Percentiles rank a stretch among this genome's conserved stretches.
Evolutionary conservation across 2,797 vertebrate genomes (phyloP).

Genomic region (Hypotaenidia philippensis): DNA sequence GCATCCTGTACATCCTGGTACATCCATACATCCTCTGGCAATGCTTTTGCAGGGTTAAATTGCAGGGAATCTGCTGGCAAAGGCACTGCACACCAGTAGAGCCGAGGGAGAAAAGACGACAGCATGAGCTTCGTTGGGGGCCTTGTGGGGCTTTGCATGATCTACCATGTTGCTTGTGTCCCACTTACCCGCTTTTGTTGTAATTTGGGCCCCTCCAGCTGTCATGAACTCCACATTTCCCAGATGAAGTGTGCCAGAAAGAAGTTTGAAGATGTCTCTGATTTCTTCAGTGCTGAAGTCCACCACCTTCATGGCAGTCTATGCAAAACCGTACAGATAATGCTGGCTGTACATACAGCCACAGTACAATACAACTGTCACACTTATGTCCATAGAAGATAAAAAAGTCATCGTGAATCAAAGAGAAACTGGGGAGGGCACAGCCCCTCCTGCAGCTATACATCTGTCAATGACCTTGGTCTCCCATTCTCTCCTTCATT

Average conservation of each 20-base stretch:
- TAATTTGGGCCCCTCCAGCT: constrained; percentile 91
- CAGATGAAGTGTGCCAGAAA: constrained; percentile 91
- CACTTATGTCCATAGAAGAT: neutral
- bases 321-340: constrained; percentile 44
- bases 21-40: neutral
- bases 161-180: neutral
- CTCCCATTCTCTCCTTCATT: neutral
- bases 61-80: neutral
- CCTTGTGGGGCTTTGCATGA: neutral
- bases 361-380: neutral
- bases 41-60: neutral
- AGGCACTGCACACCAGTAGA: neutral
- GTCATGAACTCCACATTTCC: constrained; percentile 95
- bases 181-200: constrained; percentile 87
- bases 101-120: neutral
- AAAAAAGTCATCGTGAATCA: neutral
- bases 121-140: neutral
- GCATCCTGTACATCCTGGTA: too few relatives aligned
- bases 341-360: neutral
- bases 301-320: constrained; percentile 92
- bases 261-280: constrained; percentile 89
- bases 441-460: neutral
- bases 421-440: neutral
- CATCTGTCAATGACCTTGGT: neutral
- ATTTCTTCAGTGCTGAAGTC: constrained; percentile 91